These are phyloP conservation scores for Megaptera novaeangliae DNA, from an alignment of 2,113 vertebrate genomes.

Conservation along the genomic window DNA sequence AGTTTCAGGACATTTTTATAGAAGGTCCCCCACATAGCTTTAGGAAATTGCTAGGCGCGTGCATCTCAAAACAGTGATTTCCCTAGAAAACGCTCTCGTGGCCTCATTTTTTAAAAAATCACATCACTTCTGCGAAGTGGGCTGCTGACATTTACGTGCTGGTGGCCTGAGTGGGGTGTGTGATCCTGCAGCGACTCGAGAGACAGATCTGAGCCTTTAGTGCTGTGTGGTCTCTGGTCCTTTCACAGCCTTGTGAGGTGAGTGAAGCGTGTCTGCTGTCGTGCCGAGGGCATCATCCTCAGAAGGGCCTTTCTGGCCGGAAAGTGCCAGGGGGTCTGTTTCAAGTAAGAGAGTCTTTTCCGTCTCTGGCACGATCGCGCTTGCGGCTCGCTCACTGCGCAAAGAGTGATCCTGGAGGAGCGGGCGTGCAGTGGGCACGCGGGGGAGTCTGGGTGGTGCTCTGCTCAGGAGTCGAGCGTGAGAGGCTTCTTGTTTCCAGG, in stretches of 20 bases:
- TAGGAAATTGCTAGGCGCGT: neutral
- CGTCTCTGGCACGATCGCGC: neutral
- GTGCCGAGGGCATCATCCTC: neutral
- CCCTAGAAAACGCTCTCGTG: neutral
- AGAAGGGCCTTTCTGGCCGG: neutral
- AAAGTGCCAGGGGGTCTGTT: neutral
- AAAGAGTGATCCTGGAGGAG: neutral
- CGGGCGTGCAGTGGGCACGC: rapidly evolving
- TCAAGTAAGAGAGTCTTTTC: neutral
- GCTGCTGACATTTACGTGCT: neutral
- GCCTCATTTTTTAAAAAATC: no score
- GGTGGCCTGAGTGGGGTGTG: neutral
- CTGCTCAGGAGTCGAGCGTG: neutral
- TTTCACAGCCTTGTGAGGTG: no score
- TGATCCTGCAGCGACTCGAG: neutral
- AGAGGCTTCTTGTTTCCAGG: neutral
- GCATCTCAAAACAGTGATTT: neutral
- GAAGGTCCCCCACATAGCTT: neutral
- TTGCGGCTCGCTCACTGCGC: rapidly evolving
- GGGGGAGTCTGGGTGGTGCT: neutral
- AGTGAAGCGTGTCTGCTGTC: neutral
- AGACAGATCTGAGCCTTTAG: neutral
- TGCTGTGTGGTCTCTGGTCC: neutral
- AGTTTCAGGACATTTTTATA: neutral
- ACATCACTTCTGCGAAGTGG: neutral